Evolutionary conservation across 1,140 invertebrate genomes (phyloP).

Genomic region (Apolygus lucorum): DNA sequence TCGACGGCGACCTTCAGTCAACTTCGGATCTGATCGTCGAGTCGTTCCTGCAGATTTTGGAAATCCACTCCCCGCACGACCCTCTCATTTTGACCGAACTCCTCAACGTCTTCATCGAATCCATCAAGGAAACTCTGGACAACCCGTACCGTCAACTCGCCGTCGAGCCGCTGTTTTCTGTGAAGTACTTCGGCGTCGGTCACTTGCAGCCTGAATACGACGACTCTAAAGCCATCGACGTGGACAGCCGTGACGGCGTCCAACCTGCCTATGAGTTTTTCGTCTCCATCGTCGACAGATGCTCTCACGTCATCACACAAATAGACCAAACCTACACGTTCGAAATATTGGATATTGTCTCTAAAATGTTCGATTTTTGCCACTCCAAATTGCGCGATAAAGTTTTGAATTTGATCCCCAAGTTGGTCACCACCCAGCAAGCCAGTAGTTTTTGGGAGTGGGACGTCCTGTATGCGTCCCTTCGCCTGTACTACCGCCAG

Average conservation of each 20-base stretch:
- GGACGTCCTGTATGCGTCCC: background rate
- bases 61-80: background rate
- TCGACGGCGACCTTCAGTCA: background rate
- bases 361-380: background rate
- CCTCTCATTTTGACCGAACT: background rate
- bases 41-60: background rate
- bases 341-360: background rate
- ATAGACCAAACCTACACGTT: background rate
- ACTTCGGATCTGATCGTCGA: background rate
- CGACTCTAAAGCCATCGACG: background rate
- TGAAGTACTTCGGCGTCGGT: background rate
- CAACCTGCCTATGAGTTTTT: background rate
- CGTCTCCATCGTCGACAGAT: background rate
- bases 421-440: background rate
- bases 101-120: background rate
- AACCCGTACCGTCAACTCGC: background rate
- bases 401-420: background rate
- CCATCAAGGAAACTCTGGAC: background rate
- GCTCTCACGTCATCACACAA: background rate
- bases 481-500: background rate
- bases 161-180: background rate
- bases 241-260: background rate
- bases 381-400: background rate
- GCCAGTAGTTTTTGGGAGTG: background rate
- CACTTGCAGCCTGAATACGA: background rate